These are phyloP conservation scores for Heliopora coerulea DNA, from an alignment of 92 coral and sea anemone genomes.

Conservation along the genomic window DNA sequence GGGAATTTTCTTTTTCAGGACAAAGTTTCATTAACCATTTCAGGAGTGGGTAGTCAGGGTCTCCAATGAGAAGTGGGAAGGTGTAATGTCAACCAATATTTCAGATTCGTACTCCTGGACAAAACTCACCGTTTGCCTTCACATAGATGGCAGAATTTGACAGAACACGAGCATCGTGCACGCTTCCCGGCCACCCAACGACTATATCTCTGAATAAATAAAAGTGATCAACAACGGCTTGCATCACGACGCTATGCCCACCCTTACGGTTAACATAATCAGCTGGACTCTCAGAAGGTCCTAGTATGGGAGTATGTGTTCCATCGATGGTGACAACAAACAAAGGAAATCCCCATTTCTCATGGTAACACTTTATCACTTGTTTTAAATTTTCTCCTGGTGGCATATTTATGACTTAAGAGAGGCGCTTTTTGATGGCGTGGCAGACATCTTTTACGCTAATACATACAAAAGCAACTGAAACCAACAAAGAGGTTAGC, in stretches of 20 bases:
- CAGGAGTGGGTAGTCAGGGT: no score
- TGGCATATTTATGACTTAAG: constrained; percentile 23
- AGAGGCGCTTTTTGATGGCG: constrained; percentile 30
- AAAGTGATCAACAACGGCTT: constrained; percentile 56
- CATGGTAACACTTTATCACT: constrained; percentile 16
- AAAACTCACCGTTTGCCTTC: constrained; percentile 41
- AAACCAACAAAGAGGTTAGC: constrained; percentile 51
- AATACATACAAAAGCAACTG: constrained; percentile 41
- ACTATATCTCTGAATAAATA: constrained; percentile 63
- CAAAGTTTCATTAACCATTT: no score
- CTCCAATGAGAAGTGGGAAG: constrained; percentile 49
- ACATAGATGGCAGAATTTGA: constrained; percentile 44
- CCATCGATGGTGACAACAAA: constrained; percentile 41
- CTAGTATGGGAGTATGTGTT: constrained; percentile 48
- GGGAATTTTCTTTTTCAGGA: constrained; percentile 40
- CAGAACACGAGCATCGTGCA: constrained; percentile 58
- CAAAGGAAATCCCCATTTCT: constrained; percentile 51
- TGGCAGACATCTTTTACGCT: constrained; percentile 45
- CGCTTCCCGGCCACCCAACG: constrained; percentile 69
- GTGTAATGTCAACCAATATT: constrained; percentile 38
- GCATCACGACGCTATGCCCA: constrained; percentile 58
- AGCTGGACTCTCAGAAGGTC: constrained; percentile 49
- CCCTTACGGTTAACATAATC: constrained; percentile 60
- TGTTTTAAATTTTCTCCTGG: constrained; percentile 15
- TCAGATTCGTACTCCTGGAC: constrained; percentile 29